Percentiles rank a stretch among this genome's conserved stretches.
phyloP scores from a whole-genome alignment of 2,797 vertebrate species.

The Peromyscus aztecus region DNA sequence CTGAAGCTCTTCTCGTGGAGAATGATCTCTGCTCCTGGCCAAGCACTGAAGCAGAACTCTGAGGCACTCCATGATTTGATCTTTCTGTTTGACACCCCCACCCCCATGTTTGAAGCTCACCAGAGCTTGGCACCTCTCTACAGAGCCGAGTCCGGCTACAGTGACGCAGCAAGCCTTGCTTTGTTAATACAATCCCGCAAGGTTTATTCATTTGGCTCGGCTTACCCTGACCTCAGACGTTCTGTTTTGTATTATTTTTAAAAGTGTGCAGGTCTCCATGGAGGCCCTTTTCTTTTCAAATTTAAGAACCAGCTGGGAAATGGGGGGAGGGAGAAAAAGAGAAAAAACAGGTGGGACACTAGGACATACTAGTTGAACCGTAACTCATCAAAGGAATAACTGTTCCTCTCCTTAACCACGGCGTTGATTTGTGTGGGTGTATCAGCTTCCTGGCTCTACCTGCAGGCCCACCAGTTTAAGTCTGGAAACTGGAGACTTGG shows the following conservation, averaged over 20 bases:
- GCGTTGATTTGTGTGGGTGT: constrained; percentile 25
- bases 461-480: not conserved
- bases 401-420: not conserved
- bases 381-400: constrained; percentile 40
- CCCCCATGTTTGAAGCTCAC: constrained; percentile 67
- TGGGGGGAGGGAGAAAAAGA: constrained; percentile 5
- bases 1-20: not conserved
- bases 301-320: constrained; percentile 77
- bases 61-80: constrained; percentile 16
- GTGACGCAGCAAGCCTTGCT: constrained; percentile 75
- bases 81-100: constrained; percentile 36
- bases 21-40: not conserved
- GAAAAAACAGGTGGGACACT: constrained; percentile 69
- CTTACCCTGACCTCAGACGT: constrained; percentile 77
- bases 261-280: constrained; percentile 78
- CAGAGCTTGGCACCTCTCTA: constrained; percentile 71
- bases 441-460: not conserved
- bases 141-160: constrained; percentile 1
- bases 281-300: constrained; percentile 71
- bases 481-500: constrained; percentile 20
- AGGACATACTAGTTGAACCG: constrained; percentile 36
- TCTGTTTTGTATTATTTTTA: constrained; percentile 84
- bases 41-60: not conserved
- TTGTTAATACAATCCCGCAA: constrained; percentile 79
- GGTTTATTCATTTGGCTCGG: constrained; percentile 84